phyloP scores from a whole-genome alignment of 1,140 invertebrate species.

The Acromyrmex heyeri region DNA sequence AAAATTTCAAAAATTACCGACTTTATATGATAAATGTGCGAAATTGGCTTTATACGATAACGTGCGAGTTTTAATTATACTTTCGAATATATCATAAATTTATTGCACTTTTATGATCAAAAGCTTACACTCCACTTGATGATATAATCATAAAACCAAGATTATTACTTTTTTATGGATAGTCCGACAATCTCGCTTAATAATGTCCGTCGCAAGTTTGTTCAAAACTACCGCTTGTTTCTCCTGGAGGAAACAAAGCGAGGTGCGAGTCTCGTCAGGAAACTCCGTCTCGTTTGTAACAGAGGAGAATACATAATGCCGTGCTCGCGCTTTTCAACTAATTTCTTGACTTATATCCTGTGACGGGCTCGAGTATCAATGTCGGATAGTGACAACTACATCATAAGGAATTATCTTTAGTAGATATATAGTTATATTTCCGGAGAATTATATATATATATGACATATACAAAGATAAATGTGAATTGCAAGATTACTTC shows the following conservation, averaged over 20 bases:
- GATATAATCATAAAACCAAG: slow-evolving; percentile 59
- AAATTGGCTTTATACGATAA: neutral
- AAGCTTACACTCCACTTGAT: slow-evolving; percentile 44
- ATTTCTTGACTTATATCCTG: slow-evolving; percentile 37
- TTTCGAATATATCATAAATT: slow-evolving; percentile 68
- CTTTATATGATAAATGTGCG: slow-evolving; percentile 11
- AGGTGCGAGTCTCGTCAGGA: slow-evolving; percentile 27
- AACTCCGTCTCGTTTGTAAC: slow-evolving; percentile 36
- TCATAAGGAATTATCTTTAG: slow-evolving; percentile 15
- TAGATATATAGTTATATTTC: slow-evolving; percentile 17
- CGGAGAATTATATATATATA: neutral
- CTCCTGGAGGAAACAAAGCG: slow-evolving; percentile 13
- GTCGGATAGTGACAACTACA: slow-evolving; percentile 20
- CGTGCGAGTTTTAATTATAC: slow-evolving; percentile 78
- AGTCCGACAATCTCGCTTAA: slow-evolving; percentile 27
- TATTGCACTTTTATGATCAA: slow-evolving; percentile 76
- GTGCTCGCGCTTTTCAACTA: slow-evolving; percentile 34
- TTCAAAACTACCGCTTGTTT: slow-evolving; percentile 22
- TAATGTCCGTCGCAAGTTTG: neutral
- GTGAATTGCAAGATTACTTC: slow-evolving; percentile 15
- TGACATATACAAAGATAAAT: slow-evolving; percentile 1
- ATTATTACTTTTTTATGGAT: slow-evolving; percentile 43
- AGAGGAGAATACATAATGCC: slow-evolving; percentile 7
- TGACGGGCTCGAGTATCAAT: slow-evolving; percentile 31
- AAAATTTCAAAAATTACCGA: neutral